A percentile compares a stretch with the other conserved stretches of the same genome.
phyloP scores from a whole-genome alignment of 2,888 invertebrate genomes.

The Suillia variegata region DNA sequence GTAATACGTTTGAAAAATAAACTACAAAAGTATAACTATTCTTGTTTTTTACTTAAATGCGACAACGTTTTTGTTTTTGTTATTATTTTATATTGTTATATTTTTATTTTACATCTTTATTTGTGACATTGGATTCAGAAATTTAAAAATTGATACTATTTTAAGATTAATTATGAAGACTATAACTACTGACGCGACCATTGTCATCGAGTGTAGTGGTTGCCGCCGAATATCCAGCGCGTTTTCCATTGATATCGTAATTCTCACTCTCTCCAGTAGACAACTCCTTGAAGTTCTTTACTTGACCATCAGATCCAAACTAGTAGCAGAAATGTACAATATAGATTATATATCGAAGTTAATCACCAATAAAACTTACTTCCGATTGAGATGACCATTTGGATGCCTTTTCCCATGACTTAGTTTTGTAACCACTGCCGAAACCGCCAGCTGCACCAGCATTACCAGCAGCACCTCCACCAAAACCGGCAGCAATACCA shows the following conservation, averaged over 20 bases:
- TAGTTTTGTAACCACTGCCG: slow-evolving; percentile 45
- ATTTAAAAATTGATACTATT: too few relatives aligned
- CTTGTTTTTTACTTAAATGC: slow-evolving; percentile 9
- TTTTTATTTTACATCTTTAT: too few relatives aligned
- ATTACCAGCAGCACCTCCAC: slow-evolving; percentile 1
- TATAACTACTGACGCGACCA: slow-evolving; percentile 67
- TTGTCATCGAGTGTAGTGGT: slow-evolving; percentile 69
- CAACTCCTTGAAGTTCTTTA: slow-evolving; percentile 56
- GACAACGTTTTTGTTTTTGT: neutral
- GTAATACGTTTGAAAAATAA: too few relatives aligned
- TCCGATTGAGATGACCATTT: slow-evolving; percentile 61
- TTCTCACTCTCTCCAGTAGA: slow-evolving; percentile 60
- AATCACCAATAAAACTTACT: slow-evolving; percentile 32
- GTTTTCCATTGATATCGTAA: slow-evolving; percentile 64
- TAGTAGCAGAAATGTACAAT: slow-evolving; percentile 26
- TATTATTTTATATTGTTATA: slow-evolving; percentile 13
- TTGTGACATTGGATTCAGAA: too few relatives aligned
- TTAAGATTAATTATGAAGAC: too few relatives aligned
- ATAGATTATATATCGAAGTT: neutral
- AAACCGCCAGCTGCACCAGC: slow-evolving; percentile 21
- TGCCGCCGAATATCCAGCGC: slow-evolving; percentile 63
- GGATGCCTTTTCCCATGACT: slow-evolving; percentile 61
- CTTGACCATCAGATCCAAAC: slow-evolving; percentile 55
- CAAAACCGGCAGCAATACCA: slow-evolving; percentile 14
- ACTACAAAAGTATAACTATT: too few relatives aligned